Evolutionary conservation across 2,888 invertebrate genomes (phyloP), one percentile per base, ranked within the genome.

Genomic region (Melinopterus prodromus): DNA sequence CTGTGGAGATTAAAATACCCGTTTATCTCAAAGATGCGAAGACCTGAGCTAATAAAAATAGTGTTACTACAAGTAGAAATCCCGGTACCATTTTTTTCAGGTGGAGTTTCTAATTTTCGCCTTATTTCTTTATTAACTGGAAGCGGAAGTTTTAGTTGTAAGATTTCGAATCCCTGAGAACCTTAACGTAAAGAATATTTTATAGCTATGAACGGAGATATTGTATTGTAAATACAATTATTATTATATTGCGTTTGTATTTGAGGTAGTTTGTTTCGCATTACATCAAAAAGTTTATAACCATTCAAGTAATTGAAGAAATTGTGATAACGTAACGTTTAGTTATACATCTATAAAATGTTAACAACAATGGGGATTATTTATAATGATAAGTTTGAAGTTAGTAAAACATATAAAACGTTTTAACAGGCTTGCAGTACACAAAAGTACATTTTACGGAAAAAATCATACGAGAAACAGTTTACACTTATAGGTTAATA

Each of bases 1-100:
- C 53, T 53, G 80, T 80, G 78, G 80, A 80, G 80, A 80, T 80
- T 80, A 80, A 80, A 80, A 80, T 80, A 80, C 80, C 80, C 80
- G 80, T 80, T 80, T 80, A 3, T 53, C 12, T 12, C 9, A n/a
- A 80, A 72, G 78, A 80, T 80, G 76, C 78, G 76, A 76, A 76
- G 76, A 80, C 80, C 80, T 80, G 80, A 80, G 80, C 78, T 80
- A 80, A 76, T 69, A 78, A 53, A 53, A 53, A n/a, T 37, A n/a
- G 76, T 76, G 76, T 76, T 38, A 53, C 37, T 15, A 76, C 37
- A 53, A 53, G 36, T 72, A 15, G 53, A 9, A 53, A 53, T 12
- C 53, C 9, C 53, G 53, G 53, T 53, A 53, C 53, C 53, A 53
- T 53, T 53, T 53, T 53, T 53, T 53, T 53, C 38, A 1, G 53